phyloP scores from a whole-genome alignment of 2,888 invertebrate genomes.

The Monochamus alternatus region DNA sequence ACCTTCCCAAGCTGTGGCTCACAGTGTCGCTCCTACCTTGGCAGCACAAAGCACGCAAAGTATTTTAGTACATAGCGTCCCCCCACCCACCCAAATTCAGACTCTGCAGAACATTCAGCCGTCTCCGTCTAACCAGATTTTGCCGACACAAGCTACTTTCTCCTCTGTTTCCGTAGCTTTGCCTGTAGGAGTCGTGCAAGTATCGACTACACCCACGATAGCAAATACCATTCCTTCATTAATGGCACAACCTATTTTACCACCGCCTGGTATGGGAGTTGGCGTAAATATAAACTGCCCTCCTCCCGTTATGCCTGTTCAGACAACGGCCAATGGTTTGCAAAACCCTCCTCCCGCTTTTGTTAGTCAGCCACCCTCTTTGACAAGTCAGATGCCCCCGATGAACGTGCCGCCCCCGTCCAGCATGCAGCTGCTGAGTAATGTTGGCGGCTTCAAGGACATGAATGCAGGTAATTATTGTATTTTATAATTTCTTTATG shows the following conservation, averaged over 20 bases:
- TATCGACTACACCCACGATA: slow-evolving; percentile 55
- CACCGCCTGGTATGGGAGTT: slow-evolving; percentile 64
- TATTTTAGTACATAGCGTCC: slow-evolving; percentile 60
- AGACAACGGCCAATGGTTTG: slow-evolving; percentile 45
- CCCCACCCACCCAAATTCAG: slow-evolving; percentile 53
- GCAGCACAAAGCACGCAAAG: slow-evolving; percentile 55
- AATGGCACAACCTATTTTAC: slow-evolving; percentile 69
- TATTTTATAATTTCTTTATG: background rate
- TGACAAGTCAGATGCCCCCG: slow-evolving; percentile 65
- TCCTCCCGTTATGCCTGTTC: slow-evolving; percentile 47
- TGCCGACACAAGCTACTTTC: slow-evolving; percentile 47
- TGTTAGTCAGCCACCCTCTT: slow-evolving; percentile 65
- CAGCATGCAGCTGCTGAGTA: slow-evolving; percentile 58
- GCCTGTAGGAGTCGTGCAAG: slow-evolving; percentile 57
- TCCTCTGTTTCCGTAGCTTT: slow-evolving; percentile 59
- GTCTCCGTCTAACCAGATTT: slow-evolving; percentile 25
- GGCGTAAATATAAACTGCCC: slow-evolving; percentile 57
- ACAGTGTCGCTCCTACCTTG: slow-evolving; percentile 38
- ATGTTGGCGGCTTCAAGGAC: slow-evolving; percentile 59
- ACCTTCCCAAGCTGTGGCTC: slow-evolving; percentile 32
- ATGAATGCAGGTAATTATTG: slow-evolving; percentile 65
- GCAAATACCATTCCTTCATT: slow-evolving; percentile 65
- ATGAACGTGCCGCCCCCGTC: slow-evolving; percentile 72
- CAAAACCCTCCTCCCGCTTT: slow-evolving; percentile 63
- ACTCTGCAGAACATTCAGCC: slow-evolving; percentile 41